phyloP scores from a whole-genome alignment of 2,888 invertebrate genomes.

The Mayetiola destructor region DNA sequence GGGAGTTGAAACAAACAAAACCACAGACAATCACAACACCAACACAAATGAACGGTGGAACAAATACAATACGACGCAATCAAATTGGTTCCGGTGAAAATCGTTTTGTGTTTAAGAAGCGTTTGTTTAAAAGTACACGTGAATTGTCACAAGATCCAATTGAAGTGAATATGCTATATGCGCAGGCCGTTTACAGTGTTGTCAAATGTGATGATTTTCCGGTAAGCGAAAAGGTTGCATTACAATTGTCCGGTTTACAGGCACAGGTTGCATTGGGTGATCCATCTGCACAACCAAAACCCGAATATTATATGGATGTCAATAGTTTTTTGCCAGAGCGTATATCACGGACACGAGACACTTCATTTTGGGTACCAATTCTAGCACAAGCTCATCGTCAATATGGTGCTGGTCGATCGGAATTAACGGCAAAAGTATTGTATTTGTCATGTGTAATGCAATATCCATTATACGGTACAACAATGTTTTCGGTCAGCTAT shows the following conservation, averaged over 20 bases:
- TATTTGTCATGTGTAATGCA: conserved; percentile 94
- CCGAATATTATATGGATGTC: conserved; percentile 81
- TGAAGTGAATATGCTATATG: conserved; percentile 83
- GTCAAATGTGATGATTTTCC: conserved; percentile 94
- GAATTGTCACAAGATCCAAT: conserved; percentile 90
- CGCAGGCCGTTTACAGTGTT: conserved; percentile 88
- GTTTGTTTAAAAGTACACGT: conserved; percentile 73
- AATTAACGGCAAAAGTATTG: conserved; percentile 81
- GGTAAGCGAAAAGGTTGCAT: conserved; percentile 84
- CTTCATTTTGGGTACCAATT: conserved; percentile 77
- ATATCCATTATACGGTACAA: conserved; percentile 82
- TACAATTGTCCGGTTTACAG: conserved; percentile 86
- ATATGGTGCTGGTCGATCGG: conserved; percentile 83
- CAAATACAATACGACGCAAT: conserved; percentile 38
- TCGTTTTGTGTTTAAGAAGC: conserved; percentile 79
- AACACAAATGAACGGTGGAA: conserved; percentile 21
- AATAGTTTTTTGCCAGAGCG: conserved; percentile 78
- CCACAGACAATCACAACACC: conserved; percentile 32
- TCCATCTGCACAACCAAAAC: conserved; percentile 52
- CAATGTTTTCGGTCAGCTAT: conserved; percentile 77
- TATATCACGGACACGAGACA: conserved; percentile 60
- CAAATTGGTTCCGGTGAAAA: conserved; percentile 73
- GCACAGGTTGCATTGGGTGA: conserved; percentile 89
- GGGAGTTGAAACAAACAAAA: conserved; percentile 64
- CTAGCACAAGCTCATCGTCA: conserved; percentile 77